Percentiles rank a stretch among this genome's conserved stretches.
Evolutionary conservation across 2,888 invertebrate genomes (phyloP).

Genomic region (Rutpela maculata): DNA sequence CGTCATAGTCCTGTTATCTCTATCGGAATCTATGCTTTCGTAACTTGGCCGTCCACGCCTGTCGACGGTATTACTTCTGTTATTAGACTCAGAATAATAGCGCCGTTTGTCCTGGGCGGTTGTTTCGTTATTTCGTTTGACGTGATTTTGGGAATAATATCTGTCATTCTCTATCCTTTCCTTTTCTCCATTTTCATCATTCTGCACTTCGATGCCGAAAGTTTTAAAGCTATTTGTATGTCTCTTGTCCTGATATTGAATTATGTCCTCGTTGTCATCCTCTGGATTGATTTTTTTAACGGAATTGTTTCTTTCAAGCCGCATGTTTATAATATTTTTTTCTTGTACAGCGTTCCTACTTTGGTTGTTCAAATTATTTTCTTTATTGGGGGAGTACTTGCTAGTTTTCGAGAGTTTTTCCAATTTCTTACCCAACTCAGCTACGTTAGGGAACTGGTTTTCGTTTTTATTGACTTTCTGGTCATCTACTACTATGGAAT

Average conservation of each 20-base stretch:
- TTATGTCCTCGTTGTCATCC: constrained; percentile 62
- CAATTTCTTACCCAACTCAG: constrained; percentile 72
- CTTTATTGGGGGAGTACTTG: constrained; percentile 70
- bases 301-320: constrained; percentile 59
- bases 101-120: constrained; percentile 64
- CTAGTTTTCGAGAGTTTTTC: constrained; percentile 72
- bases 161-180: constrained; percentile 62
- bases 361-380: constrained; percentile 59
- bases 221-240: constrained; percentile 69
- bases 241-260: constrained; percentile 64
- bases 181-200: constrained; percentile 67
- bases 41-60: constrained; percentile 68
- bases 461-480: constrained; percentile 67
- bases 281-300: constrained; percentile 36
- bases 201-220: constrained; percentile 67
- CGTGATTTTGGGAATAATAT: constrained; percentile 55
- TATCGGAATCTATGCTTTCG: constrained; percentile 70
- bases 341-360: constrained; percentile 60
- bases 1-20: constrained; percentile 52
- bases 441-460: constrained; percentile 73
- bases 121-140: constrained; percentile 54
- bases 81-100: constrained; percentile 63
- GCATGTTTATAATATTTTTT: constrained; percentile 63
- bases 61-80: constrained; percentile 58
- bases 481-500: constrained; percentile 88